phyloP scores from a whole-genome alignment of 2,113 vertebrate genomes.

The Philantomba maxwellii region DNA sequence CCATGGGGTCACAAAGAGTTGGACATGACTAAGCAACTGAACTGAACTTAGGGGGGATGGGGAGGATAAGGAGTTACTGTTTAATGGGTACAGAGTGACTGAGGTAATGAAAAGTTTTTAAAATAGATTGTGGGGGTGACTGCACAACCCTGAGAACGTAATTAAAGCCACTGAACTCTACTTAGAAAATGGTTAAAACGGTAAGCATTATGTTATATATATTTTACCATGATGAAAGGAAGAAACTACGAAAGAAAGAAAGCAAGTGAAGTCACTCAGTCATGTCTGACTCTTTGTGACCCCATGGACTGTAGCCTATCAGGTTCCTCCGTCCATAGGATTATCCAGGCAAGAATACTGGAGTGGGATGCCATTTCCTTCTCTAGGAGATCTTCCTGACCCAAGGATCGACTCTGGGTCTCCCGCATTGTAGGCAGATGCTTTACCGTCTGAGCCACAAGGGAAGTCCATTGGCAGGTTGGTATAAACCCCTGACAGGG shows the following conservation, averaged over 20 bases:
- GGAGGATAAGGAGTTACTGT: neutral
- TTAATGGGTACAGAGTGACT: neutral
- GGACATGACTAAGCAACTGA: neutral
- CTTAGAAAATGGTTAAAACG: neutral
- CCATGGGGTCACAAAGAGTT: neutral
- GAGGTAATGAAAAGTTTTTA: neutral
- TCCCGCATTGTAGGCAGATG: rapidly evolving
- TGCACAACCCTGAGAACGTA: neutral
- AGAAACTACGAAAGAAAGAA: neutral
- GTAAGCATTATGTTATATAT: neutral
- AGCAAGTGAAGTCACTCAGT: neutral
- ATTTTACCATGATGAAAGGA: neutral
- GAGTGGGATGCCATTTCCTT: neutral
- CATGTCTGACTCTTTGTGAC: neutral
- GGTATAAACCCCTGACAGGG: neutral
- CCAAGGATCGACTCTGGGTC: neutral
- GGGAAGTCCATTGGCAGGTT: neutral
- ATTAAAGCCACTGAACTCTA: neutral
- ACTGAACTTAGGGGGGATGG: neutral
- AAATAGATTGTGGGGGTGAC: neutral
- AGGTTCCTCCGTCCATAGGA: neutral
- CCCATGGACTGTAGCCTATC: neutral
- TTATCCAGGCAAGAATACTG: neutral
- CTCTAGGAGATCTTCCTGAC: neutral
- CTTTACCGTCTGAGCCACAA: neutral